These are phyloP conservation scores for Mormyrus hasselquistii DNA, from an alignment of 2,797 vertebrate species.

Conservation along the genomic window DNA sequence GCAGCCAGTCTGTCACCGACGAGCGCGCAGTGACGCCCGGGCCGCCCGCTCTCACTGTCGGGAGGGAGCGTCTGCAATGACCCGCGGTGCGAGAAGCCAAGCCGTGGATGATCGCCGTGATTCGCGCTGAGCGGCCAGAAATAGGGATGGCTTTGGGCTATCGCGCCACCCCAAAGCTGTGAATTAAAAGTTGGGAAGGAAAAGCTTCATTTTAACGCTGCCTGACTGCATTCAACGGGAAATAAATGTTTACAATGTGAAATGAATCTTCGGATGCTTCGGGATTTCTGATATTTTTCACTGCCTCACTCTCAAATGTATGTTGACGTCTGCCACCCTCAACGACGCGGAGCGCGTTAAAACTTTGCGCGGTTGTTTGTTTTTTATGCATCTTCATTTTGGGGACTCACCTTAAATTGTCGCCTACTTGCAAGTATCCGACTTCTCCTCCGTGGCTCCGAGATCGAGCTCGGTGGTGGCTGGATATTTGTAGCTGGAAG, in stretches of 20 bases:
- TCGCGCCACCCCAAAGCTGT: background rate
- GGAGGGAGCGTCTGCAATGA: constrained; percentile 5
- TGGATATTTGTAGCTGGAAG: constrained; percentile 23
- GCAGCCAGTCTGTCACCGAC: constrained; percentile 22
- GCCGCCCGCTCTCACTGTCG: background rate
- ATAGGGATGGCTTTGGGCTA: background rate
- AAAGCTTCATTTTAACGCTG: background rate
- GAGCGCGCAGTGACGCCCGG: constrained; percentile 14
- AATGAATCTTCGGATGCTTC: constrained; percentile 14
- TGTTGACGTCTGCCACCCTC: background rate
- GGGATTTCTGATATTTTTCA: constrained; percentile 1
- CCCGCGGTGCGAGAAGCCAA: background rate
- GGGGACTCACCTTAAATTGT: constrained; percentile 6
- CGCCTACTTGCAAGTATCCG: background rate
- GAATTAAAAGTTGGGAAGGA: constrained; percentile 22
- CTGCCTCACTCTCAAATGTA: background rate
- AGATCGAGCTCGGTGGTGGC: constrained; percentile 19
- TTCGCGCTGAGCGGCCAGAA: background rate
- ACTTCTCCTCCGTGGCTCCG: background rate
- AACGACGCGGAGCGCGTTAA: constrained; percentile 6
- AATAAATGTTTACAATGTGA: constrained; percentile 6
- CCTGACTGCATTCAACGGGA: background rate
- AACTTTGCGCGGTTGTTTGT: constrained; percentile 10
- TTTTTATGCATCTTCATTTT: background rate
- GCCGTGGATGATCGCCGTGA: constrained; percentile 9